Evolutionary conservation across 2,797 vertebrate species (phyloP).

Genomic region (Cossypha polioptera): DNA sequence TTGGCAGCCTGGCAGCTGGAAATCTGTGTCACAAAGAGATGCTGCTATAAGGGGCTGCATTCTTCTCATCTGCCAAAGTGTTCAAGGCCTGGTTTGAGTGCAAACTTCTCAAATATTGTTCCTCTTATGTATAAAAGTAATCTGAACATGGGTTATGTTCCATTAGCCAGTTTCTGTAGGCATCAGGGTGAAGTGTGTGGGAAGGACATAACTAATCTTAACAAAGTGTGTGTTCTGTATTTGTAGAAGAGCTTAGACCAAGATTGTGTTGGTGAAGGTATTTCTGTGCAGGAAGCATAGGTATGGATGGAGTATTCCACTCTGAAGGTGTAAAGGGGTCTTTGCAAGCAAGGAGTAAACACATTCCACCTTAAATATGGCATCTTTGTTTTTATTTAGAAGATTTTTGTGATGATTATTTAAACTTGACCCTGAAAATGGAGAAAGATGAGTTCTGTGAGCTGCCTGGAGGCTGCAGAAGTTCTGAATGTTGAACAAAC

Average conservation of each 20-base stretch:
- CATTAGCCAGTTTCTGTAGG: background rate
- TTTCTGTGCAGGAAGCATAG: background rate
- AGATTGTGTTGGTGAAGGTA: background rate
- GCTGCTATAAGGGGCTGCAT: background rate
- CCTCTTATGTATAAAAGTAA: background rate
- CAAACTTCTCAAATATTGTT: background rate
- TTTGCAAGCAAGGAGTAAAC: background rate
- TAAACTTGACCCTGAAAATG: background rate
- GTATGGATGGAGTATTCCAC: background rate
- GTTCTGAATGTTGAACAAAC: background rate
- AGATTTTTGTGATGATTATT: background rate
- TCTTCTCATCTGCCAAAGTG: background rate
- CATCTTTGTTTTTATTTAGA: background rate
- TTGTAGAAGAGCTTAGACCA: background rate
- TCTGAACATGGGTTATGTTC: background rate
- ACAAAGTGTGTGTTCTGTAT: background rate
- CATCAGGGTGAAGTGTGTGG: background rate
- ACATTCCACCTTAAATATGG: background rate
- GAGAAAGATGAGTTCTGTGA: background rate
- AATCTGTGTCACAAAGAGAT: background rate
- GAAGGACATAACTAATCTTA: background rate
- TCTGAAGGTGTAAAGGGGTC: background rate
- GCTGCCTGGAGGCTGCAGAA: background rate
- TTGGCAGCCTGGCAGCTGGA: background rate
- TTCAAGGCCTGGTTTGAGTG: background rate